Evolutionary conservation across 2,888 invertebrate species (phyloP).

Genomic region (Incurvaria masculella): DNA sequence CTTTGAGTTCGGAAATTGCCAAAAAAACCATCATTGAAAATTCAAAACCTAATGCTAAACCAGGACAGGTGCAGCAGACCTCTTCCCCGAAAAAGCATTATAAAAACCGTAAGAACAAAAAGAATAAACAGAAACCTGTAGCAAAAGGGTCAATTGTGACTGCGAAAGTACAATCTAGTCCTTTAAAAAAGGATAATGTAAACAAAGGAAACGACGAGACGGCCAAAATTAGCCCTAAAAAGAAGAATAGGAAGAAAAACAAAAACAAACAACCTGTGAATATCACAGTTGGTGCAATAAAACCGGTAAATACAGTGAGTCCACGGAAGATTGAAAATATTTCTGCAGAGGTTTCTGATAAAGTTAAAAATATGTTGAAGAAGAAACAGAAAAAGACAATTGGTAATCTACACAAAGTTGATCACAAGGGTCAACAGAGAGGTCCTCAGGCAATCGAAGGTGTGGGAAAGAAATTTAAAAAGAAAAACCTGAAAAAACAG

Average conservation of each 20-base stretch:
- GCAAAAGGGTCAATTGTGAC: no score
- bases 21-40: neutral
- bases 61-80: no score
- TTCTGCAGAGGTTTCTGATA: conserved; percentile 30
- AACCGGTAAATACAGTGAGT: conserved; percentile 11
- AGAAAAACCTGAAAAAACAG: conserved; percentile 15
- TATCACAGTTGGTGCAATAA: conserved; percentile 6
- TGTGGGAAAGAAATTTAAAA: conserved; percentile 24
- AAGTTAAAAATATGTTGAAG: conserved; percentile 35
- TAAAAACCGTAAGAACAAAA: conserved; percentile 2
- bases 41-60: no score
- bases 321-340: conserved; percentile 26
- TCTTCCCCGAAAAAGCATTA: no score
- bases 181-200: conserved; percentile 23
- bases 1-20: neutral
- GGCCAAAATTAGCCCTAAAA: conserved; percentile 4
- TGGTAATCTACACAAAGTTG: conserved; percentile 30
- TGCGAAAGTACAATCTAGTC: no score
- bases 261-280: conserved; percentile 16
- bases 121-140: conserved; percentile 21
- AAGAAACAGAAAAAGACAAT: conserved; percentile 35
- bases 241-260: conserved; percentile 13
- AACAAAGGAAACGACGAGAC: conserved; percentile 14
- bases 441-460: conserved; percentile 20
- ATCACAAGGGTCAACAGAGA: conserved; percentile 18